A percentile compares a stretch with the other conserved stretches of the same genome.
phyloP scores from a whole-genome alignment of 2,113 vertebrate species.

The Macquaria australasica region DNA sequence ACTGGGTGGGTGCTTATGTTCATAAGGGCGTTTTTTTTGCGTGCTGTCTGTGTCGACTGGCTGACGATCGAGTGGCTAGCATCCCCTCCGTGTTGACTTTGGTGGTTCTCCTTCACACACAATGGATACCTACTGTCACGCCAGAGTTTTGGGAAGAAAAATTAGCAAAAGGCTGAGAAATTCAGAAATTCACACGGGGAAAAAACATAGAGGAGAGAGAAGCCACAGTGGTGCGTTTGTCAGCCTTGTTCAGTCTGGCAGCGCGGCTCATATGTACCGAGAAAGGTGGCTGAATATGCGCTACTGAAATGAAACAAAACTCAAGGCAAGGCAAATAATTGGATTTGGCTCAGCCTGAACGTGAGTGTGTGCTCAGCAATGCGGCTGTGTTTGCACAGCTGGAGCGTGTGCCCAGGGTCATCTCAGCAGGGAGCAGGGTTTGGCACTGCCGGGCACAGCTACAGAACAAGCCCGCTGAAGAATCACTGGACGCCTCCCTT shows the following conservation, averaged over 20 bases:
- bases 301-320: conserved; percentile 68
- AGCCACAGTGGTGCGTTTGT: conserved; percentile 62
- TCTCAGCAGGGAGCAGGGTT: conserved; percentile 76
- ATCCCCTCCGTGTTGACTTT: conserved; percentile 67
- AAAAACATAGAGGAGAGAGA: conserved; percentile 25
- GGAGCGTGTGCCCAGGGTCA: conserved; percentile 74
- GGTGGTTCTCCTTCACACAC: conserved; percentile 59
- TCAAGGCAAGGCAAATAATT: conserved; percentile 76
- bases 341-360: conserved; percentile 74
- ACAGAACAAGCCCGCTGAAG: conserved; percentile 51
- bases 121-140: conserved; percentile 59
- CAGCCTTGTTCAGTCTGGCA: conserved; percentile 56
- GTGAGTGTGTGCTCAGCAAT: conserved; percentile 71
- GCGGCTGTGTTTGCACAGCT: conserved; percentile 81
- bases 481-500: conserved; percentile 44
- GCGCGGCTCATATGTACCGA: conserved; percentile 31
- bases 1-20: conserved; percentile 32
- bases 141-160: conserved; percentile 42
- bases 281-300: conserved; percentile 58
- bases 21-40: conserved; percentile 45
- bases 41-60: conserved; percentile 35
- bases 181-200: conserved; percentile 50
- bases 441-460: conserved; percentile 71
- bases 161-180: conserved; percentile 44
- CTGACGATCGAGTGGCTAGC: conserved; percentile 11